Evolutionary conservation across 2,113 vertebrate species (phyloP).

Genomic region (Pongo abelii): DNA sequence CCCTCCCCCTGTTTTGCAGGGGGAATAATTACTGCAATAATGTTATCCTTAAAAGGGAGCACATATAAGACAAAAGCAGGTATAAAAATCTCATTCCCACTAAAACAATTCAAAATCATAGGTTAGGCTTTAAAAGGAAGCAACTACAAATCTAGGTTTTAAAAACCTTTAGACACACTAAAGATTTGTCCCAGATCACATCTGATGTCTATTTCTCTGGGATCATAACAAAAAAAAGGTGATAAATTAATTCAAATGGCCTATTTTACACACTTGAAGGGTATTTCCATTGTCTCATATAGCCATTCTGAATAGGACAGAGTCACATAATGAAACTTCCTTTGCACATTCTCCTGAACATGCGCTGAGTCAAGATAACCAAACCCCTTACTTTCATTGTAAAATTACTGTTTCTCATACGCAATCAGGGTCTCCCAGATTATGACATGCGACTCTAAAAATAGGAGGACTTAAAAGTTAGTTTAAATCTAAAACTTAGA

Average conservation of each 20-base stretch:
- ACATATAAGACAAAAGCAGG: constrained; percentile 57
- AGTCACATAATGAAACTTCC: background rate
- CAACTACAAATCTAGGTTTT: background rate
- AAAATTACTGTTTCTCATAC: constrained; percentile 69
- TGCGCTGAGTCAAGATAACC: background rate
- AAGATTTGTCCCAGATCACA: background rate
- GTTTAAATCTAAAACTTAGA: constrained; percentile 80
- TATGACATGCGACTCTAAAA: constrained; percentile 76
- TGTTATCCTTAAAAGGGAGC: constrained; percentile 65
- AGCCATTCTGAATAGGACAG: background rate
- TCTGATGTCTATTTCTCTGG: background rate
- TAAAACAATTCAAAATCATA: background rate
- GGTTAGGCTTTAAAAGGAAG: background rate
- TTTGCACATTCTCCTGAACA: fast-evolving
- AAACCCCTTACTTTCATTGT: constrained; percentile 57
- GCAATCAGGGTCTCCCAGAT: constrained; percentile 74
- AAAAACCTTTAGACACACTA: background rate
- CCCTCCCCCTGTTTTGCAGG: background rate
- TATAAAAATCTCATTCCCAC: constrained; percentile 43
- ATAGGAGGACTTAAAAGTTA: constrained; percentile 81
- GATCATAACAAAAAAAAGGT: constrained; percentile 30
- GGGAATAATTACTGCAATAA: constrained; percentile 41
- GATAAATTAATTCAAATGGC: background rate
- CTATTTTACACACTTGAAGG: too few relatives aligned
- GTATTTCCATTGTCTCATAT: background rate